Evolutionary conservation across 2,888 invertebrate genomes (phyloP), one percentile per base, ranked within the genome.

Genomic region (Drosophila tanythrix): DNA sequence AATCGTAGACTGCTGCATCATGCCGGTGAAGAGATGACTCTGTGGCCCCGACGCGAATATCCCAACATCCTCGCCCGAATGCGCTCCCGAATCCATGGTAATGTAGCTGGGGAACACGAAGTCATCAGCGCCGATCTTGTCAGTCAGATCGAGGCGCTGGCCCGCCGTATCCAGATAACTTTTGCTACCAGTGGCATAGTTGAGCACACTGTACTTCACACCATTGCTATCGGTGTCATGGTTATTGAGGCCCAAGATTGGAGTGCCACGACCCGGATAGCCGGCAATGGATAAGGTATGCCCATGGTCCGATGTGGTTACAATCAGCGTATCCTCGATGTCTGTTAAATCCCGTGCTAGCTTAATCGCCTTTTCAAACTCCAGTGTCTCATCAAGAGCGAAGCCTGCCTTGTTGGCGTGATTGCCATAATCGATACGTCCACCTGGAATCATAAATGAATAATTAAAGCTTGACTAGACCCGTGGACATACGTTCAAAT

Each of bases 31-130:
- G 1, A 97, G 94, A 90, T 97, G 97, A 0, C 96, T 93, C 95
- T 96, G 96, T 0, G 97, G 97, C 50, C 96, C 97, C 4, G 93
- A 93, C 0, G 97, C 97, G 91, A 95, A 97, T 0, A 97, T 95
- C 0, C 95, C 95, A 0, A 97, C 97, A 90, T 97, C 97, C 74
- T 97, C 97, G 0, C 96, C 96, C 0, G 95, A 96, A 82, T 96
- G 96, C 0, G 96, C 96, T 87, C 96, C 96, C 21, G 94, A 92
- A 0, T 88, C 50, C 55, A 79, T 79, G 25, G 70, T 46, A 5
- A 91, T 82, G 15, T 91, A 90, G 56, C 90, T 80, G 10, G 92
- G 92, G 3, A 35, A 65, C 10, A 70, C 66, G n/a, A 79, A 86
- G 1, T 85, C 70, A 27, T 71, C 31, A 27, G 55, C 56, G 1